Percentiles rank a stretch among this genome's conserved stretches.
phyloP scores from a whole-genome alignment of 2,797 vertebrate genomes.

The Poecilia velifera region DNA sequence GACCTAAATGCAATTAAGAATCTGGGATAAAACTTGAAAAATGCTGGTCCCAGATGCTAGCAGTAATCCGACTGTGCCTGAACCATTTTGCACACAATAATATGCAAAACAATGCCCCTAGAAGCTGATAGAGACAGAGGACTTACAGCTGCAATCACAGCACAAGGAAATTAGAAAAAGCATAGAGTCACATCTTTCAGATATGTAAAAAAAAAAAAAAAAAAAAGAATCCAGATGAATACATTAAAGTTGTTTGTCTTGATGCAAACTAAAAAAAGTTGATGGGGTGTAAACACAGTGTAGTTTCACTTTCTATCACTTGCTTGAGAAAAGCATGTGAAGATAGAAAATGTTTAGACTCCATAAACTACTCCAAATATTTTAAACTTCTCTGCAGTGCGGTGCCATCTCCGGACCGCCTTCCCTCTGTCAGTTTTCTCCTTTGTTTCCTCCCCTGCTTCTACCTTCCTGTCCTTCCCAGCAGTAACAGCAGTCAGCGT shows the following conservation, averaged over 20 bases:
- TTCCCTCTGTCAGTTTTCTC: slow-evolving; percentile 24
- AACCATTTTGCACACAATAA: not conserved
- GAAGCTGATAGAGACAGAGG: not conserved
- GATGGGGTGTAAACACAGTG: not conserved
- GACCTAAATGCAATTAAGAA: not conserved
- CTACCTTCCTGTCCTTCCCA: slow-evolving; percentile 2
- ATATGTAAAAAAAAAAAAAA: not conserved
- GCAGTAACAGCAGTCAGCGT: slow-evolving; percentile 41
- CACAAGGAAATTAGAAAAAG: not conserved
- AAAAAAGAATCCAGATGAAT: no score
- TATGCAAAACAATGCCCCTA: not conserved
- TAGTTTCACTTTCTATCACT: slow-evolving; percentile 44
- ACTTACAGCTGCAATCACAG: not conserved
- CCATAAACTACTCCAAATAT: slow-evolving; percentile 8
- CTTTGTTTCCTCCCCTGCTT: slow-evolving; percentile 35
- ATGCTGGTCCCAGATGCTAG: not conserved
- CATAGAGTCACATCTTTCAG: not conserved
- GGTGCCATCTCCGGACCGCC: slow-evolving; percentile 55
- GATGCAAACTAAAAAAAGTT: not conserved
- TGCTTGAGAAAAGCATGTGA: not conserved
- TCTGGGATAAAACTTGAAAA: not conserved
- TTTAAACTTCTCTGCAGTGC: slow-evolving; percentile 48
- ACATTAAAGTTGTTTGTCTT: not conserved
- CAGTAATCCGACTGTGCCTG: not conserved
- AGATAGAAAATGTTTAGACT: not conserved